Base-by-base conservation (phyloP, 2,888 invertebrate genomes). In the Ligdia adustata region DNA sequence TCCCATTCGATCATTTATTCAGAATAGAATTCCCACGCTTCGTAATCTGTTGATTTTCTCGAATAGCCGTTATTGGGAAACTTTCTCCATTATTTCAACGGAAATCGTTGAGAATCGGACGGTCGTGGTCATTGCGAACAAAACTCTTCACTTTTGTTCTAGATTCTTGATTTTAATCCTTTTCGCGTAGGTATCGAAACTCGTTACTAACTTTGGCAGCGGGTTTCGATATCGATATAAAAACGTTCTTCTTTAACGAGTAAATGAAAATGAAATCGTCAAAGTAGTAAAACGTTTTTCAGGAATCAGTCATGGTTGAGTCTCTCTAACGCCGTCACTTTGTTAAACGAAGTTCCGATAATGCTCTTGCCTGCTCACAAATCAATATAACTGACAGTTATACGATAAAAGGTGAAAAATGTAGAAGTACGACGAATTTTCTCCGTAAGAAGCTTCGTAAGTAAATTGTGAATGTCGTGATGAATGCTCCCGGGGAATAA, bases 41-140 rank as follows among this genome's bases (percentile, higher is more conserved):
- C 51, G 57, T 48, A 55, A 68, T 65, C 63, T 63, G 64, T 67
- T 60, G 66, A 69, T 72, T 69, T 68, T 62, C 55, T 62, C 54
- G 47, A 62, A 61, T 59, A 61, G 67, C 63, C 60, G 60, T 69
- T 69, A 72, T 72, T 63, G 61, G 47, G 56, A 73, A 79, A 79
- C 61, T 80, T 80, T 78, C 77, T 72, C 72, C 72, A 75, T 80
- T 75, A 76, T 70, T 72, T 59, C 59, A 64, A 66, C 62, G 57
- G 67, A 64, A 66, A 70, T 60, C 60, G 64, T 56, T 60, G 61
- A 63, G 64, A 69, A 66, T 62, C 55, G 65, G 69, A 66, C 62
- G 67, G 60, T 64, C 67, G 62, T 57, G 64, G 64, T 66, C 59
- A 66, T 72, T 69, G 47, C 43, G 20, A 44, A 35, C 28, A 14